Base-by-base conservation (phyloP, 2,888 invertebrate genomes). In the Nemotelus nigrinus region DNA sequence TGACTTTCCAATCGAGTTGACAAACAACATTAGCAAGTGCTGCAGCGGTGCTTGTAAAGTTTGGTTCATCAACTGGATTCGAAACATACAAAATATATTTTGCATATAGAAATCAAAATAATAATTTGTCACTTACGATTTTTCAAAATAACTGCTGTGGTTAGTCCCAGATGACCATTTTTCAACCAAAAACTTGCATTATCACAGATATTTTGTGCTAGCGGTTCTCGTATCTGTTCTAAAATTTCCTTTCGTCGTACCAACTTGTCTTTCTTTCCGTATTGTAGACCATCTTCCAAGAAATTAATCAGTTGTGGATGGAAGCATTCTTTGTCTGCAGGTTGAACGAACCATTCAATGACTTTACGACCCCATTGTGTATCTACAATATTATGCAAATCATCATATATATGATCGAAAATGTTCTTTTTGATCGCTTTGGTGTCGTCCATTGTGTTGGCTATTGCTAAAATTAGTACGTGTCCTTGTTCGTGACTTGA, bases 381-480 rank as follows among this genome's bases (percentile, higher is more conserved):
- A 57, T 89, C 88, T 0, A 93, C 92, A 48, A 98, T 88, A 3
- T 92, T 92, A 80, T 90, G 89, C 41, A 94, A 84, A 79, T 92
- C 90, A 50, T 88, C 89, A 50, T 93, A 86, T 80, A 97, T 88
- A 79, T 93, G 93, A 80, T 92, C 88, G 8, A 94, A 88, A 60
- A 95, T 89, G 0, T 93, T 91, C 86, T 98, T 98, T 83, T 93
- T 93, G 41, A 97, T 90, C 0, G 98, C 89, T 76, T 95, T 94
- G 0, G 98, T 98, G 84, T 99, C 98, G 85, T 99, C 98, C 1
- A 97, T 93, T 0, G 92, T 89, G 85, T 98, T 98, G 81, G 98
- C 92, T 80, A 98, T 89, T 0, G 95, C 92, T 80, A 97, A 88
- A 45, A 98, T 87, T 43, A 95, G 90, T 47, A 93, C 88, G 85